Percentiles rank a stretch among this genome's conserved stretches.
phyloP scores from a whole-genome alignment of 2,797 vertebrate species.

The Pteronotus mesoamericanus region DNA sequence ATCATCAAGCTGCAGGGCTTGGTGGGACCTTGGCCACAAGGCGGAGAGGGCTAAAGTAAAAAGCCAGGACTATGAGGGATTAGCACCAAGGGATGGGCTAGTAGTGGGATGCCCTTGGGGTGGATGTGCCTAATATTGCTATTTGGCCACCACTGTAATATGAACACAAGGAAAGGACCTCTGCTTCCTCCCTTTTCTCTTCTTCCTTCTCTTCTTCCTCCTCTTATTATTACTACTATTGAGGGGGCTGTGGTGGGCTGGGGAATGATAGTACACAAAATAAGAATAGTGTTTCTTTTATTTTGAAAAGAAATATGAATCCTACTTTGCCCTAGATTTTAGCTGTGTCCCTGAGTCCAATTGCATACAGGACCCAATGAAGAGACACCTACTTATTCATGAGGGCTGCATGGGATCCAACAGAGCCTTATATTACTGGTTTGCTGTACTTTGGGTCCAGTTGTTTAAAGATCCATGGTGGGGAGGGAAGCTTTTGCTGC shows the following conservation, averaged over 20 bases:
- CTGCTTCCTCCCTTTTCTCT: neutral
- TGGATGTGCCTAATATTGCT: neutral
- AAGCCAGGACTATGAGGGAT: neutral
- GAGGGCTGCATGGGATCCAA: neutral
- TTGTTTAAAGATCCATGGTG: neutral
- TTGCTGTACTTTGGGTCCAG: neutral
- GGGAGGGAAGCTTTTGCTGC: neutral
- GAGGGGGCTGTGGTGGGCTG: neutral
- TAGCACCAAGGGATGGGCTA: neutral
- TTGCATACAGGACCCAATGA: neutral
- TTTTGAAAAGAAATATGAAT: neutral
- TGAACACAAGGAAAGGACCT: neutral
- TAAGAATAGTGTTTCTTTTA: neutral
- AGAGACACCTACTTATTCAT: neutral
- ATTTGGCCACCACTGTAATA: neutral
- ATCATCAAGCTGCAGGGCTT: too few species aligned
- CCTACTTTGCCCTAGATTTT: neutral
- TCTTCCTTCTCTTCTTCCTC: neutral
- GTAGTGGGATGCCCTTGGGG: neutral
- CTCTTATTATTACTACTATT: neutral
- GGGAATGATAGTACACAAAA: neutral
- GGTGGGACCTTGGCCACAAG: neutral
- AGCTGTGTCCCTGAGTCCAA: neutral
- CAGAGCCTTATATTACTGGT: neutral
- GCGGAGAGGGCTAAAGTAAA: neutral